Conservation (phyloP, 2,113 vertebrate species). For the Saimiri boliviensis region DNA sequence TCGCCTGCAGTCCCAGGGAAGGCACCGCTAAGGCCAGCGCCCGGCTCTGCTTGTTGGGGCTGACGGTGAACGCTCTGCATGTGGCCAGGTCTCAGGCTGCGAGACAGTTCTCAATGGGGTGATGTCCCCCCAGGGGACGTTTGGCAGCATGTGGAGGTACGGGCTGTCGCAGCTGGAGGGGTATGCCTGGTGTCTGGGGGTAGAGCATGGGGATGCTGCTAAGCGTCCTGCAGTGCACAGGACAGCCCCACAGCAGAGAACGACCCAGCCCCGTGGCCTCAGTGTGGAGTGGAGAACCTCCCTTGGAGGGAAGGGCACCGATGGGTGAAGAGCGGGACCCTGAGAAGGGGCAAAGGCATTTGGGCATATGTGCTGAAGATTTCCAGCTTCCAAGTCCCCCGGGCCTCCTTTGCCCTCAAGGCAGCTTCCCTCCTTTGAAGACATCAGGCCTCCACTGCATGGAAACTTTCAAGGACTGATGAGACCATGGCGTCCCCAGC, state of each 20-base stretch:
- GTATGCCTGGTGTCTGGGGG: background rate
- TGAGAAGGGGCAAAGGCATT: background rate
- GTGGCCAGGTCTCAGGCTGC: background rate
- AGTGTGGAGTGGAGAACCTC: background rate
- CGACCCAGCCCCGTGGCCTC: rapidly evolving
- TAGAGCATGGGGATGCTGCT: too few relatives aligned
- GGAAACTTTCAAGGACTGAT: background rate
- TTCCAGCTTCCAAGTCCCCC: too few relatives aligned
- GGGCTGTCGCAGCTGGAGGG: background rate
- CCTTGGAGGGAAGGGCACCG: too few relatives aligned
- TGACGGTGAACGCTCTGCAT: background rate
- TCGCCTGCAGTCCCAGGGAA: background rate
- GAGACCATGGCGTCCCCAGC: background rate
- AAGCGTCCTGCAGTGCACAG: rapidly evolving
- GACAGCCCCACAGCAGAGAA: background rate
- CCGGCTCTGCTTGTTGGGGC: background rate
- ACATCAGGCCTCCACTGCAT: background rate
- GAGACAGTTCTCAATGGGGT: rapidly evolving
- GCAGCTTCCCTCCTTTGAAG: background rate
- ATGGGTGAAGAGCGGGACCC: background rate
- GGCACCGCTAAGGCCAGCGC: background rate
- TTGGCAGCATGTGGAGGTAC: background rate
- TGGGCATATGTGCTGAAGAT: background rate
- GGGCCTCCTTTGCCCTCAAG: background rate
- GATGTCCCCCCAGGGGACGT: too few relatives aligned